A percentile compares a stretch with the other conserved stretches of the same genome.
These are phyloP conservation scores for Paragorgia papillata DNA, from an alignment of 92 coral and sea anemone genomes.

Conservation along the genomic window DNA sequence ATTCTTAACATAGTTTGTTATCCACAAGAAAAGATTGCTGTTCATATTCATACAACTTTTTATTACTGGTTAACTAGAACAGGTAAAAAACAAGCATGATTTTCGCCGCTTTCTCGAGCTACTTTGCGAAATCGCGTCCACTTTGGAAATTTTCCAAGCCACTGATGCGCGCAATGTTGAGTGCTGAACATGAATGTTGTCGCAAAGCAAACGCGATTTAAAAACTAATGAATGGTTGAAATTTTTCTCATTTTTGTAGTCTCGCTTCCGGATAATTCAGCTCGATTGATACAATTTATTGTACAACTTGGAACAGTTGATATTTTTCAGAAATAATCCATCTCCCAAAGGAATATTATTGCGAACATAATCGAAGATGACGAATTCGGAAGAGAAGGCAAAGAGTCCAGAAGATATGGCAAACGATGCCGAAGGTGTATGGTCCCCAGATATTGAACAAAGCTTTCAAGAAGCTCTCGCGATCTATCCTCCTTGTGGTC, in stretches of 20 bases:
- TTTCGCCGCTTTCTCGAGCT: too few relatives aligned
- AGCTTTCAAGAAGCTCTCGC: constrained; percentile 99
- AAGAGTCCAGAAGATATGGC: constrained; percentile 99
- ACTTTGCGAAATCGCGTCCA: too few relatives aligned
- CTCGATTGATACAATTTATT: constrained; percentile 27
- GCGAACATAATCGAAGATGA: constrained; percentile 50
- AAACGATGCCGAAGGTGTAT: constrained; percentile 99
- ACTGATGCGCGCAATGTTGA: constrained; percentile 28
- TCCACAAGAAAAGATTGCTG: constrained; percentile 62
- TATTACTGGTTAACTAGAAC: constrained; percentile 4
- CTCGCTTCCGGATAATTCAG: constrained; percentile 92
- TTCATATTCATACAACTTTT: constrained; percentile 35
- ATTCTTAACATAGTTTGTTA: constrained; percentile 96
- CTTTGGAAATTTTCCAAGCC: constrained; percentile 16
- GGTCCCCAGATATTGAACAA: constrained; percentile 99
- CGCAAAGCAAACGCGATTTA: constrained; percentile 50
- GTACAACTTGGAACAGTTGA: background rate
- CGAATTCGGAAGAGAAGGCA: constrained; percentile 94
- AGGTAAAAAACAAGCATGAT: too few relatives aligned
- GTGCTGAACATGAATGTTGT: constrained; percentile 13
- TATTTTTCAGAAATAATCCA: constrained; percentile 30
- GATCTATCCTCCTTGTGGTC: constrained; percentile 98
- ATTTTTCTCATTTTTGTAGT: constrained; percentile 99
- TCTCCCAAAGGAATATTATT: constrained; percentile 40
- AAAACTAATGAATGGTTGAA: constrained; percentile 81